A percentile compares a stretch with the other conserved stretches of the same genome.
These are phyloP conservation scores for Morone chrysops DNA, from an alignment of 2,113 vertebrate genomes.

Conservation along the genomic window DNA sequence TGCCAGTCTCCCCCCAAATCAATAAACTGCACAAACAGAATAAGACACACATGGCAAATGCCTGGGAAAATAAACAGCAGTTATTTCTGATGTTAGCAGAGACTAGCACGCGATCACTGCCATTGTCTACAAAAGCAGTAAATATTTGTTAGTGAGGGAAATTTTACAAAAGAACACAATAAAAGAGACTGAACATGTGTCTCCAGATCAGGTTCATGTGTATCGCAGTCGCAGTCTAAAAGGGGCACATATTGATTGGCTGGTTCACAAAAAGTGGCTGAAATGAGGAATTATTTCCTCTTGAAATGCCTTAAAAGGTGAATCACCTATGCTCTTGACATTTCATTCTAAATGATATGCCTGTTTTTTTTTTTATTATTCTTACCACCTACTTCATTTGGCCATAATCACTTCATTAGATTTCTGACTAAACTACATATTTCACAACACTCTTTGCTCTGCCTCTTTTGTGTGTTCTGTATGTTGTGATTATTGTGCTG, in stretches of 20 bases:
- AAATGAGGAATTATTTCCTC: no score
- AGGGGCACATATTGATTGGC: neutral
- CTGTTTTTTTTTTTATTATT: neutral
- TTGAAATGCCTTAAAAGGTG: no score
- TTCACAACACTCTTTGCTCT: neutral
- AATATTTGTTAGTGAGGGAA: slow-evolving; percentile 28
- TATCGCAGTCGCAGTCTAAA: slow-evolving; percentile 8
- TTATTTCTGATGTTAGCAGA: slow-evolving; percentile 23
- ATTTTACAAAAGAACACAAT: slow-evolving; percentile 1
- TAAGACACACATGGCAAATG: slow-evolving; percentile 18
- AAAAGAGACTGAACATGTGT: neutral
- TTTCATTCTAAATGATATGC: no score
- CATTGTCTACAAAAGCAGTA: slow-evolving; percentile 5
- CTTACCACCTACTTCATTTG: neutral
- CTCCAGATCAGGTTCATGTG: slow-evolving; percentile 3
- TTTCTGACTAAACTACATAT: neutral
- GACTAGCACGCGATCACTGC: neutral
- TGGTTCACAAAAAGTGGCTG: neutral
- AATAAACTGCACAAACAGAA: slow-evolving; percentile 51
- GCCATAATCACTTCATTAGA: neutral
- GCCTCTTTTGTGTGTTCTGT: neutral
- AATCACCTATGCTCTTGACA: no score
- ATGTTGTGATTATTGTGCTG: slow-evolving; percentile 30
- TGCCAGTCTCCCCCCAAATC: slow-evolving; percentile 27
- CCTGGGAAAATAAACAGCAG: slow-evolving; percentile 36